A percentile compares a stretch with the other conserved stretches of the same genome.
Evolutionary conservation across 2,888 invertebrate species (phyloP).

Genomic region (Chrysomela aeneicollis): DNA sequence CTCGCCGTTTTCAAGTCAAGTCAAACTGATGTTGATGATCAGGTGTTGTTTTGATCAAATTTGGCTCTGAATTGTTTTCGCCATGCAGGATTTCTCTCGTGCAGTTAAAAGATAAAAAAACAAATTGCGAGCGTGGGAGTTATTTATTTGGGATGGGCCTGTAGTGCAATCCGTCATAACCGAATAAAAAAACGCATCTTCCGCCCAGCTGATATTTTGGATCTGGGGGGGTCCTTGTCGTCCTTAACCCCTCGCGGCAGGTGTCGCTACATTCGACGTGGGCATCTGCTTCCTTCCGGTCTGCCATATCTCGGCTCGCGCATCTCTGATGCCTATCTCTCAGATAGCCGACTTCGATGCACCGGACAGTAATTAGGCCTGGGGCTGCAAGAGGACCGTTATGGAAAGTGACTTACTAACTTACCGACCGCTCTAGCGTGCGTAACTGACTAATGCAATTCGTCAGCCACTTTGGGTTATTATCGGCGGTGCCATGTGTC

Average conservation of each 20-base stretch:
- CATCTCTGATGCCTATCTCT: constrained; percentile 46
- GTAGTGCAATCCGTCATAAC: too few relatives aligned
- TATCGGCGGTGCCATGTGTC: neutral
- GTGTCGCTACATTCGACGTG: constrained; percentile 36
- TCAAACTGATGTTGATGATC: too few relatives aligned
- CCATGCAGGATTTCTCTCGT: too few relatives aligned
- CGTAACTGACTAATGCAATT: neutral
- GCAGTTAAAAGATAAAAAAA: too few relatives aligned
- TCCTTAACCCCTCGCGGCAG: constrained; percentile 30
- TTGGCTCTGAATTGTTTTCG: too few relatives aligned
- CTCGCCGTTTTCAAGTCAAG: too few relatives aligned
- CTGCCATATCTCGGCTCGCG: constrained; percentile 47
- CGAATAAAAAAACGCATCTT: too few relatives aligned
- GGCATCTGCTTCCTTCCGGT: constrained; percentile 59
- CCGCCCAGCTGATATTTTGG: too few relatives aligned
- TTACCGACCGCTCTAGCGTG: constrained; percentile 1
- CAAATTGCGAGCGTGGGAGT: too few relatives aligned
- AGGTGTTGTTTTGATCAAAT: too few relatives aligned
- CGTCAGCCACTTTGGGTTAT: neutral
- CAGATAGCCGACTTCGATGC: constrained; percentile 32
- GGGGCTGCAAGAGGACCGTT: constrained; percentile 47
- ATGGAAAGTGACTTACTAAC: constrained; percentile 32
- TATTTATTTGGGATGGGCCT: too few relatives aligned
- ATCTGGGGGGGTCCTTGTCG: constrained; percentile 12
- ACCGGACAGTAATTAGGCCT: constrained; percentile 50